Evolutionary conservation across 2,888 invertebrate species (phyloP).

Genomic region (Plagodis pulveraria): DNA sequence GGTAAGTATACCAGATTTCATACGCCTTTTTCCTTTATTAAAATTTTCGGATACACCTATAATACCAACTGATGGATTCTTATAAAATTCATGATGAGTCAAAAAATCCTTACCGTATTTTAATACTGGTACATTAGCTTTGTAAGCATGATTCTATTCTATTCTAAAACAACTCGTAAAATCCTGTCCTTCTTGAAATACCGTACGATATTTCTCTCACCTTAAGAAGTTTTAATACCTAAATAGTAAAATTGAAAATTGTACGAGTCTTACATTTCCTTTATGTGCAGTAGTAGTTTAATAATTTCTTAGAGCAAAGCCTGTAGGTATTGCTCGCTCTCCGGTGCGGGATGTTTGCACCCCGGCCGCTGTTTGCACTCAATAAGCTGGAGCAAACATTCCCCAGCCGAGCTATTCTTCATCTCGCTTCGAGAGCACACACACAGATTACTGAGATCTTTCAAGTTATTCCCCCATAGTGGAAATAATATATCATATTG

Average conservation of each 20-base stretch:
- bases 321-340: constrained; percentile 23
- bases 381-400: constrained; percentile 68
- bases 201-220: no score
- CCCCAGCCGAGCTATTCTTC: constrained; percentile 48
- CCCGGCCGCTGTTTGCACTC: constrained; percentile 61
- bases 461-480: constrained; percentile 15
- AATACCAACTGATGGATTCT: no score
- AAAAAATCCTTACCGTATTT: no score
- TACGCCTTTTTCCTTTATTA: no score
- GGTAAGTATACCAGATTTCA: no score
- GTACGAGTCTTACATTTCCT: constrained; percentile 13
- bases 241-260: constrained; percentile 6
- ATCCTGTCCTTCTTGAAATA: no score
- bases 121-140: no score
- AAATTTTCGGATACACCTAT: no score
- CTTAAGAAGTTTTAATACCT: background rate
- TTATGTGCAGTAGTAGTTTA: constrained; percentile 39
- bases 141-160: no score
- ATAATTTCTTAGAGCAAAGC: constrained; percentile 51
- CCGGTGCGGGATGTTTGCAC: constrained; percentile 45
- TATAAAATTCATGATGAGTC: no score
- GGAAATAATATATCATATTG: constrained; percentile 23
- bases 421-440: constrained; percentile 39
- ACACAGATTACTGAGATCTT: constrained; percentile 24
- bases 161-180: no score